A percentile compares a stretch with the other conserved stretches of the same genome.
Conservation (phyloP, 2,113 vertebrate species). For the Clarias gariepinus region DNA sequence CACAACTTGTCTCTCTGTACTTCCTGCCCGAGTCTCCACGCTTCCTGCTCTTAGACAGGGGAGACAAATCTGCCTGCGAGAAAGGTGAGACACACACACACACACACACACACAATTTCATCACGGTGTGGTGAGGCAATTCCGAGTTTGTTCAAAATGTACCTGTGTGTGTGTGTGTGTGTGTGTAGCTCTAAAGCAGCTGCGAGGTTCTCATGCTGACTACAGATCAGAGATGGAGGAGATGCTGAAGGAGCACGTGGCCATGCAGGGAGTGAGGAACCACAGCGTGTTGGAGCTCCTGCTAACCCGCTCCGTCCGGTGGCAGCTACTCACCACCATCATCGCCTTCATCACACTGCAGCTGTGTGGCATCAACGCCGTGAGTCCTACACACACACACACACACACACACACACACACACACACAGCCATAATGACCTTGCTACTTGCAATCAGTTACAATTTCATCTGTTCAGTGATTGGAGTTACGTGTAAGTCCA, state of each 20-base stretch:
- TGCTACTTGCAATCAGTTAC: not conserved
- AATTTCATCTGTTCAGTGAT: not conserved
- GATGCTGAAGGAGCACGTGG: slow-evolving; percentile 75
- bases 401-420: too few relatives aligned
- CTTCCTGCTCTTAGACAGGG: slow-evolving; percentile 77
- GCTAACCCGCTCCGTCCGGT: slow-evolving; percentile 63
- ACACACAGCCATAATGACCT: not conserved
- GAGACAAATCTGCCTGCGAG: slow-evolving; percentile 72
- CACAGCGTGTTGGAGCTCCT: slow-evolving; percentile 72
- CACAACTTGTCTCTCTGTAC: slow-evolving; percentile 77
- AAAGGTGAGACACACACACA: slow-evolving; percentile 64
- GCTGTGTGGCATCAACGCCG: slow-evolving; percentile 81
- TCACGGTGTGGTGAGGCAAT: not conserved
- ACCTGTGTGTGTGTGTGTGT: slow-evolving; percentile 1
- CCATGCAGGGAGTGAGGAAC: slow-evolving; percentile 58
- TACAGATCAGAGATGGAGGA: slow-evolving; percentile 71
- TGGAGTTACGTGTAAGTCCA: not conserved
- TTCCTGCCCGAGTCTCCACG: slow-evolving; percentile 83
- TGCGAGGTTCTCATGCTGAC: slow-evolving; percentile 77
- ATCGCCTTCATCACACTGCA: slow-evolving; percentile 70
- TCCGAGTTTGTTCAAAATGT: not conserved
- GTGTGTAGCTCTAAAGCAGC: slow-evolving; percentile 69
- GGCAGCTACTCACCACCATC: slow-evolving; percentile 71
- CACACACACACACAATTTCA: not conserved
- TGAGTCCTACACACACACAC: slow-evolving; percentile 57